These are phyloP conservation scores for Petrocephalus microphthalmus DNA, from an alignment of 2,113 vertebrate species.

Conservation along the genomic window DNA sequence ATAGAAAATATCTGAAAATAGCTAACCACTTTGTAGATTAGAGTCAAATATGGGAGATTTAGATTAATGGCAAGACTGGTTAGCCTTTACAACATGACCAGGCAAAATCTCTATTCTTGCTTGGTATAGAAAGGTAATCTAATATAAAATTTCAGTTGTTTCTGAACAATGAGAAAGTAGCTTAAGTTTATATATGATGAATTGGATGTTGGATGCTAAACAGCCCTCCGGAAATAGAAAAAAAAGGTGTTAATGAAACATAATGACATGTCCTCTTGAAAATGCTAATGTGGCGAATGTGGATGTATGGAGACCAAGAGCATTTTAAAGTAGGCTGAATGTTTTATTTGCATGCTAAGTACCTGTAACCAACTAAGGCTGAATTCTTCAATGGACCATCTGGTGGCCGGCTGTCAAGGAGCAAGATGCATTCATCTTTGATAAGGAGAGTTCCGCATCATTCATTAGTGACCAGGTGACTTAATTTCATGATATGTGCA, in stretches of 20 bases:
- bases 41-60: not conserved
- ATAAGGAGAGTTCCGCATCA: not conserved
- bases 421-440: not conserved
- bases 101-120: not conserved
- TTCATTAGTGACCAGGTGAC: not conserved
- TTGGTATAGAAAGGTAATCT: not conserved
- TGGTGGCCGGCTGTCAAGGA: not conserved
- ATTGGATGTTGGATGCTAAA: not conserved
- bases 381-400: not conserved
- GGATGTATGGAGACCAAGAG: not conserved
- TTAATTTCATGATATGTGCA: not conserved
- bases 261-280: not conserved
- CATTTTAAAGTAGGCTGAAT: conserved; percentile 42
- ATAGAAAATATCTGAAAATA: conserved; percentile 30
- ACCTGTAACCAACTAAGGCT: not conserved
- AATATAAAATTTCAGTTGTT: not conserved
- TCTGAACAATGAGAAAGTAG: not conserved
- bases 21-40: not conserved
- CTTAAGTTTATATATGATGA: conserved; percentile 3
- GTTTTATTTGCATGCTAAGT: conserved; percentile 20
- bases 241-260: conserved; percentile 34
- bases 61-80: not conserved
- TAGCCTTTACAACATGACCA: not conserved
- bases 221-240: conserved; percentile 10
- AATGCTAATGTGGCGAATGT: not conserved